phyloP scores from a whole-genome alignment of 1,140 invertebrate species.

The Calycopis cecrops region DNA sequence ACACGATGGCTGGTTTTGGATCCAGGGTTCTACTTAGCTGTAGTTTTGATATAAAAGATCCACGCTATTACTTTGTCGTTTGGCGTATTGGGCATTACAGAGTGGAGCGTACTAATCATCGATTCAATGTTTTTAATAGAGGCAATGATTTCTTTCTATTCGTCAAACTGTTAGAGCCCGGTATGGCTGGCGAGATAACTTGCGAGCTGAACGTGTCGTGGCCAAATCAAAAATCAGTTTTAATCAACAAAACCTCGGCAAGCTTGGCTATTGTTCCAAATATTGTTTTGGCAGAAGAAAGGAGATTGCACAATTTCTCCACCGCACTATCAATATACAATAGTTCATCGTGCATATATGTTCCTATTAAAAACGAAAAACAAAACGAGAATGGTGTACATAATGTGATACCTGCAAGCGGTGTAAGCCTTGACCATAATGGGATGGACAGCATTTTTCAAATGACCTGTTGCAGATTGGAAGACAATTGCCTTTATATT shows the following conservation, averaged over 20 bases:
- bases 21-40: constrained; percentile 24
- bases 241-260: constrained; percentile 23
- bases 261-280: constrained; percentile 29
- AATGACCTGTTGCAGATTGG: constrained; percentile 20
- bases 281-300: constrained; percentile 15
- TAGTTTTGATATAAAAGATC: constrained; percentile 26
- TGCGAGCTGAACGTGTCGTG: constrained; percentile 29
- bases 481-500: constrained; percentile 24
- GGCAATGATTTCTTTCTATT: constrained; percentile 28
- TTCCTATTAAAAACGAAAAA: constrained; percentile 15
- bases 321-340: constrained; percentile 13
- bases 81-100: constrained; percentile 36
- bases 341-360: constrained; percentile 8
- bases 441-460: constrained; percentile 1
- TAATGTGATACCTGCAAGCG: constrained; percentile 16
- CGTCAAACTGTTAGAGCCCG: constrained; percentile 30
- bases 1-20: constrained; percentile 27
- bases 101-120: constrained; percentile 32
- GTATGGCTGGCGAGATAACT: constrained; percentile 30
- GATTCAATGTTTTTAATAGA: constrained; percentile 29
- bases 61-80: constrained; percentile 27
- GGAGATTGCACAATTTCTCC: constrained; percentile 11
- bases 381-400: constrained; percentile 16
- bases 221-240: constrained; percentile 27
- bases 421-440: not conserved